These are phyloP conservation scores for Acanthosoma haemorrhoidale DNA, from an alignment of 2,888 invertebrate species.

Conservation along the genomic window DNA sequence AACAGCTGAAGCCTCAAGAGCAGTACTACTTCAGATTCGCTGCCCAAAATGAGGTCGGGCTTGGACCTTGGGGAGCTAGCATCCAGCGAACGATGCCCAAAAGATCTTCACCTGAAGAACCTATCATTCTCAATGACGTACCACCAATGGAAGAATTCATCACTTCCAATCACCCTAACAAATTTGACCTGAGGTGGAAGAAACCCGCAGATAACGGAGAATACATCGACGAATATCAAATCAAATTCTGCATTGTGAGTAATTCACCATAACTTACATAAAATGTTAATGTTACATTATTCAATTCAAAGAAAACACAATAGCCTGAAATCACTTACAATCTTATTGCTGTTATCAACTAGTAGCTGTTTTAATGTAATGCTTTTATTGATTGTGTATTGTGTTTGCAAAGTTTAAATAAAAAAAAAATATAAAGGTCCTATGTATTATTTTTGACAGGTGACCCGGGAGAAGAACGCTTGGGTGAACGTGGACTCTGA, in stretches of 20 bases:
- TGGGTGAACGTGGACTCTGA: conserved; percentile 53
- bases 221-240: conserved; percentile 74
- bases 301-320: too few relatives aligned
- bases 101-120: conserved; percentile 66
- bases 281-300: too few relatives aligned
- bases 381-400: too few relatives aligned
- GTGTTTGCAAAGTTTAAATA: too few relatives aligned
- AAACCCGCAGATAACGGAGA: conserved; percentile 85
- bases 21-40: conserved; percentile 79
- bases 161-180: conserved; percentile 64
- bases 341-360: too few relatives aligned
- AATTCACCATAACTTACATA: too few relatives aligned
- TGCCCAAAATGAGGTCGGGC: conserved; percentile 76
- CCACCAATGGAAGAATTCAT: conserved; percentile 49
- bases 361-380: too few relatives aligned
- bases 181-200: conserved; percentile 77
- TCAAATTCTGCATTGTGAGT: conserved; percentile 75
- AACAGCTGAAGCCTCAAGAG: conserved; percentile 69
- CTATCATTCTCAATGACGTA: conserved; percentile 54
- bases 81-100: conserved; percentile 66
- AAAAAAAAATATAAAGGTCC: too few relatives aligned
- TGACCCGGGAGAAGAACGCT: conserved; percentile 60
- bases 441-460: conserved; percentile 49
- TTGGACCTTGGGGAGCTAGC: conserved; percentile 66
- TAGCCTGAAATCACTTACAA: too few relatives aligned